phyloP scores from a whole-genome alignment of 2,888 invertebrate species.

The Epirrhoe tristata region DNA sequence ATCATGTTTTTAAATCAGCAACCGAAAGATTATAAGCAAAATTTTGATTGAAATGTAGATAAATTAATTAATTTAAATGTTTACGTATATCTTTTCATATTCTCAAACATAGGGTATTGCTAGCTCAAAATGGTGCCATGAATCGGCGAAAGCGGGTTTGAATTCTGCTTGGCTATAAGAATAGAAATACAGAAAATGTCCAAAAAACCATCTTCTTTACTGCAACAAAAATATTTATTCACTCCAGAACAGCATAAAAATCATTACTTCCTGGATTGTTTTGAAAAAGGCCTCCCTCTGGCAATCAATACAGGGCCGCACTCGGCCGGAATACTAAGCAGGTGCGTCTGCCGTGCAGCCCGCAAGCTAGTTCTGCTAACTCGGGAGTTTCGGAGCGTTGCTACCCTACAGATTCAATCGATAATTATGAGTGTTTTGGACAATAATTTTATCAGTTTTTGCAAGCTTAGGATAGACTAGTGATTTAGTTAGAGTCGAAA shows the following conservation, averaged over 20 bases:
- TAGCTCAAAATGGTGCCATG: too few species aligned
- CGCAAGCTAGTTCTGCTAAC: slow-evolving; percentile 15
- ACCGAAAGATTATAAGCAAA: too few species aligned
- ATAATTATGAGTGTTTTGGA: not conserved
- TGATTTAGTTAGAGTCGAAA: too few species aligned
- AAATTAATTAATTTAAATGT: too few species aligned
- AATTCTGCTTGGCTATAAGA: not conserved
- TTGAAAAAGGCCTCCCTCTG: slow-evolving; percentile 77
- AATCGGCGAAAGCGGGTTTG: too few species aligned
- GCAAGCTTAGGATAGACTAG: too few species aligned
- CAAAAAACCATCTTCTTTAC: not conserved
- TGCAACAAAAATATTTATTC: slow-evolving; percentile 37
- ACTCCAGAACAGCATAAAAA: slow-evolving; percentile 56
- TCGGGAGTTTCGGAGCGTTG: slow-evolving; percentile 12
- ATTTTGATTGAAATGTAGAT: too few species aligned
- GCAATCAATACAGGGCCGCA: slow-evolving; percentile 89
- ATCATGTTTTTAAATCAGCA: too few species aligned
- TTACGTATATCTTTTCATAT: too few species aligned
- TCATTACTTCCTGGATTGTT: slow-evolving; percentile 77
- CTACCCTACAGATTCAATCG: not conserved
- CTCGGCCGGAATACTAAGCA: slow-evolving; percentile 86
- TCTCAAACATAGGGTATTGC: too few species aligned
- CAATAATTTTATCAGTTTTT: too few species aligned
- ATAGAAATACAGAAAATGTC: not conserved
- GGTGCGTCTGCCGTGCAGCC: slow-evolving; percentile 47